These are phyloP conservation scores for Calosoma granatense DNA, from an alignment of 1,140 invertebrate species.

Conservation along the genomic window DNA sequence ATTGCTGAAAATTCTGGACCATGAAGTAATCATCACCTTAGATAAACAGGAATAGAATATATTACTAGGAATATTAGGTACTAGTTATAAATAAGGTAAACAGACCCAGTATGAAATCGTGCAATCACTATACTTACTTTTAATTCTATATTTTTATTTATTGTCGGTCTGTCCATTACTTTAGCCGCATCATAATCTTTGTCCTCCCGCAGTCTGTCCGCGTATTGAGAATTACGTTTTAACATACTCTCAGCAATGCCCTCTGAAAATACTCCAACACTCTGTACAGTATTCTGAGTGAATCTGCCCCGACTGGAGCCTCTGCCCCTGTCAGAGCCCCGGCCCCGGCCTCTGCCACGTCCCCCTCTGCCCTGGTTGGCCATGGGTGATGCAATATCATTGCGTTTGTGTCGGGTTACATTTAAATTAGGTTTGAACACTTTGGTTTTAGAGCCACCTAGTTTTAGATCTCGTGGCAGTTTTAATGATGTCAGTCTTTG, in stretches of 20 bases:
- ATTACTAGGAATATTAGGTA: not conserved
- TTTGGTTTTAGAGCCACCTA: slow-evolving; percentile 34
- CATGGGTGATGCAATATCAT: slow-evolving; percentile 13
- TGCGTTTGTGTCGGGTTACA: slow-evolving; percentile 37
- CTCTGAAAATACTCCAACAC: not conserved
- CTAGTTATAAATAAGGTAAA: too few relatives aligned
- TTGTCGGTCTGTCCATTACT: not conserved
- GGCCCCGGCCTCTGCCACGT: not conserved
- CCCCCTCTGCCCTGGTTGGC: not conserved
- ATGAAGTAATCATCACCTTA: too few relatives aligned
- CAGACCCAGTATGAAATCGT: too few relatives aligned
- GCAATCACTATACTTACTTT: not conserved
- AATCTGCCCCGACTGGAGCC: not conserved
- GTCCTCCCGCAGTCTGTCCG: not conserved
- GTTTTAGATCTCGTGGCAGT: slow-evolving; percentile 40
- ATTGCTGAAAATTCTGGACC: too few relatives aligned
- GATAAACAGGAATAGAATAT: not conserved
- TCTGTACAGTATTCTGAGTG: not conserved
- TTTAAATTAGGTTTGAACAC: slow-evolving; percentile 38
- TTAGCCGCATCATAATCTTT: not conserved
- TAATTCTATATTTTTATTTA: not conserved
- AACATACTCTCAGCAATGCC: not conserved
- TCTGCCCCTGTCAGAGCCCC: not conserved
- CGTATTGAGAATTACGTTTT: not conserved
- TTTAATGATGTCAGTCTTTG: slow-evolving; percentile 36